These are phyloP conservation scores for Andrena cerasifolii DNA, from an alignment of 1,140 invertebrate species.

Conservation along the genomic window DNA sequence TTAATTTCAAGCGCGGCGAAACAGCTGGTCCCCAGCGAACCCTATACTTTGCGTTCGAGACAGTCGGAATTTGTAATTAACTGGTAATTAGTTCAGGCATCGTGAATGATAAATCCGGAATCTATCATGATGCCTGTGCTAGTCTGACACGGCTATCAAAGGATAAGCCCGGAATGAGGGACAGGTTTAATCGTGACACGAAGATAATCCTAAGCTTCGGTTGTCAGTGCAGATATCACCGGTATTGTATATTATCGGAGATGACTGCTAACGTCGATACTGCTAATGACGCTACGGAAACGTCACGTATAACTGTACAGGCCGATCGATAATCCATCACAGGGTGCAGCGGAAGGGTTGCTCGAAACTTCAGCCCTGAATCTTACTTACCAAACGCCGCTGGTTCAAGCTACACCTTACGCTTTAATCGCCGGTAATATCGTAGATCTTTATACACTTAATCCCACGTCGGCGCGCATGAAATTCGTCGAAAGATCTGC, in stretches of 20 bases:
- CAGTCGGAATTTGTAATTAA: conserved; percentile 29
- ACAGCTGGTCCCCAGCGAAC: too few relatives aligned
- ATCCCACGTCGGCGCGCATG: too few relatives aligned
- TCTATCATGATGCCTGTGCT: background rate
- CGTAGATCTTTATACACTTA: too few relatives aligned
- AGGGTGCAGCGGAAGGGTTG: background rate
- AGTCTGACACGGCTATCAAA: conserved; percentile 32
- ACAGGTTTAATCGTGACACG: conserved; percentile 60
- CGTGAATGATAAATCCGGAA: conserved; percentile 15
- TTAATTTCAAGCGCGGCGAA: too few relatives aligned
- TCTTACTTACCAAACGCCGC: background rate
- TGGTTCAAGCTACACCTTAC: too few relatives aligned
- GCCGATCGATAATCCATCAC: conserved; percentile 59
- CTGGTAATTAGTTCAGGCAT: conserved; percentile 31
- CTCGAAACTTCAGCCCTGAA: background rate
- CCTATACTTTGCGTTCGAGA: background rate
- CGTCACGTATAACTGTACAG: conserved; percentile 42
- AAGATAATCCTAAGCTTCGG: conserved; percentile 62
- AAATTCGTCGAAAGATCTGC: too few relatives aligned
- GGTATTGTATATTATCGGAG: conserved; percentile 59
- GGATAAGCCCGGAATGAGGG: conserved; percentile 50
- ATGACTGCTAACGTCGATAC: conserved; percentile 60
- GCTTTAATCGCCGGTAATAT: too few relatives aligned
- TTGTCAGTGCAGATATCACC: conserved; percentile 61
- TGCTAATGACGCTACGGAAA: conserved; percentile 58